Evolutionary conservation across 2,888 invertebrate genomes (phyloP).

Genomic region (Micoletzkya japonica): DNA sequence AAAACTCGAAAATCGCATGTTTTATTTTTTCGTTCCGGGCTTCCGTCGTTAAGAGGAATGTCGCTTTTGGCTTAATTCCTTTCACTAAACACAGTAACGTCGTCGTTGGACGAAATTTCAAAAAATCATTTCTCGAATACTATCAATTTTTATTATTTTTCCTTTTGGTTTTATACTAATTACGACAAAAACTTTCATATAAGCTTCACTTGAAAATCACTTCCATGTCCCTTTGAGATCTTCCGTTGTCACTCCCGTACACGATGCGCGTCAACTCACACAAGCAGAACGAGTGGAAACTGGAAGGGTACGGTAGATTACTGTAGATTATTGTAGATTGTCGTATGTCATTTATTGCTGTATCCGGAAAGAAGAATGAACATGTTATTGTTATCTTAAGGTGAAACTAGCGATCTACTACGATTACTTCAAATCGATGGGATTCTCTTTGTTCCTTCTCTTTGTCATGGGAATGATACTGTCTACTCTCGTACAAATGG

Average conservation of each 20-base stretch:
- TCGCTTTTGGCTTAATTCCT: no score
- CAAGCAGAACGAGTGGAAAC: slow-evolving; percentile 58
- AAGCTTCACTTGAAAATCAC: no score
- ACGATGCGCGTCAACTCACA: slow-evolving; percentile 45
- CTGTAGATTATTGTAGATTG: not conserved
- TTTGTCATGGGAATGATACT: slow-evolving; percentile 56
- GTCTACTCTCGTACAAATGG: slow-evolving; percentile 57
- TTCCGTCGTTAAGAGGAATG: no score
- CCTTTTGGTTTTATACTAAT: no score
- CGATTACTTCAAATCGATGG: slow-evolving; percentile 60
- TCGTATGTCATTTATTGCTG: not conserved
- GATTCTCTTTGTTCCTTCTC: slow-evolving; percentile 42
- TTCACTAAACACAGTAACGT: no score
- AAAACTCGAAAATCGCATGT: no score
- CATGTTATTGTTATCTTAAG: no score
- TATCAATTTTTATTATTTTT: no score
- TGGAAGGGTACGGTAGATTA: slow-evolving; percentile 45
- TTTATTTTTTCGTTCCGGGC: no score
- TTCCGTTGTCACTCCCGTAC: slow-evolving; percentile 10
- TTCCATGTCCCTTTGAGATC: slow-evolving; percentile 15
- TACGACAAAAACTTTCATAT: no score
- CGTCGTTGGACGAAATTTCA: no score
- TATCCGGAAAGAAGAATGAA: not conserved
- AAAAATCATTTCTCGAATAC: no score
- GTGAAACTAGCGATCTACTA: slow-evolving; percentile 57